These are phyloP conservation scores for Chrysocyon brachyurus DNA, from an alignment of 2,797 vertebrate species.

Conservation along the genomic window DNA sequence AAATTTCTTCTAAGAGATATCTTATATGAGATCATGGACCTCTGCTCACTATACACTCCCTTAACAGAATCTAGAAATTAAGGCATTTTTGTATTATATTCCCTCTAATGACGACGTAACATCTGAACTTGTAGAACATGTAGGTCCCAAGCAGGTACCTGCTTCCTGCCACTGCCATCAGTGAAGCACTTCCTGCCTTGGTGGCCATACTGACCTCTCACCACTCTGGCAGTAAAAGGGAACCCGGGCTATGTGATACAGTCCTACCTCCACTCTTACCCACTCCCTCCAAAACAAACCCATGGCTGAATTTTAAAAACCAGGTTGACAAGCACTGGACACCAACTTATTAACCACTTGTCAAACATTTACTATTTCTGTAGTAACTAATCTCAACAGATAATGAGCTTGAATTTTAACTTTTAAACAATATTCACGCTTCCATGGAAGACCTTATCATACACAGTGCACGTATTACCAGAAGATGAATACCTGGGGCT, in stretches of 20 bases:
- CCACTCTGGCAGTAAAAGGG: not conserved
- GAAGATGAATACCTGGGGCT: not conserved
- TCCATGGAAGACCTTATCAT: not conserved
- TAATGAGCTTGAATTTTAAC: slow-evolving; percentile 4
- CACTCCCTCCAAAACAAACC: not conserved
- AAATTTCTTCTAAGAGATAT: not conserved
- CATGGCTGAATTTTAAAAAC: not conserved
- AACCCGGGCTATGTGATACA: not conserved
- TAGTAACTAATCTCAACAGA: not conserved
- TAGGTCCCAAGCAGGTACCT: too few relatives aligned
- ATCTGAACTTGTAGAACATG: not conserved
- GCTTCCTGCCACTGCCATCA: not conserved
- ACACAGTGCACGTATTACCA: not conserved
- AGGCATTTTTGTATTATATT: not conserved
- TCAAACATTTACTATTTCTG: not conserved
- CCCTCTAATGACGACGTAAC: not conserved
- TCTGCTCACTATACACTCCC: not conserved
- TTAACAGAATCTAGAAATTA: not conserved
- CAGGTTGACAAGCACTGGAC: not conserved
- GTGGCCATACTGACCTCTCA: not conserved
- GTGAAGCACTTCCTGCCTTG: not conserved
- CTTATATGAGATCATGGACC: not conserved
- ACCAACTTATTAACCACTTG: not conserved
- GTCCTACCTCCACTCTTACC: not conserved
- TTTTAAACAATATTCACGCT: not conserved